phyloP scores from a whole-genome alignment of 2,797 vertebrate species.

The Apodemus agrarius region DNA sequence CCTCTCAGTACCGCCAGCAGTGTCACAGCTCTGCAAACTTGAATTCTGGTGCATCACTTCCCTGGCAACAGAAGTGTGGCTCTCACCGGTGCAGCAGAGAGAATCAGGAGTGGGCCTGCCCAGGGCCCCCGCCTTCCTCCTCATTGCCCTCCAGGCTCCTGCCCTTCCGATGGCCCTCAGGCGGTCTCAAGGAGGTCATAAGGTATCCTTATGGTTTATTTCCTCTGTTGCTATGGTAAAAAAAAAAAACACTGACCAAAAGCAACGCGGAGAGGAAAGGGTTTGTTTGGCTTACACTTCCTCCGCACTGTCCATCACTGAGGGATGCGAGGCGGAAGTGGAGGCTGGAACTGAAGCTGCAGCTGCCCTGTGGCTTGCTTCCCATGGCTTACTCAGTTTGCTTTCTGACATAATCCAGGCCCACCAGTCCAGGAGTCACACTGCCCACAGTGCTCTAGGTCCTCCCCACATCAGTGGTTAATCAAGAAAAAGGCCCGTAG shows the following conservation, averaged over 20 bases:
- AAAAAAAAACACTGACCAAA: background rate
- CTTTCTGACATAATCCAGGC: background rate
- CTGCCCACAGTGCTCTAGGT: background rate
- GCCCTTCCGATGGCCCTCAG: background rate
- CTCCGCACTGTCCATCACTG: background rate
- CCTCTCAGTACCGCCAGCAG: conserved; percentile 21
- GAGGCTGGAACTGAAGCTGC: background rate
- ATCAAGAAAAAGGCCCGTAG: background rate
- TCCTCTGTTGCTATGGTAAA: background rate
- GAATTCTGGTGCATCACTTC: background rate
- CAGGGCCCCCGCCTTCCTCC: background rate
- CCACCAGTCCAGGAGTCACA: background rate
- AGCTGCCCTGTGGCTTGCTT: background rate
- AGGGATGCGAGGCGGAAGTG: background rate
- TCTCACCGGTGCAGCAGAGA: background rate
- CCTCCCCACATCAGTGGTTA: background rate
- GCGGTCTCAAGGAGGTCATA: background rate
- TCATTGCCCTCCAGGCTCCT: accelerated
- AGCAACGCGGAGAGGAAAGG: background rate
- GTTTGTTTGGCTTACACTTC: background rate
- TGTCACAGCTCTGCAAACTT: background rate
- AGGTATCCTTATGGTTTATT: background rate
- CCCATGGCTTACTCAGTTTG: background rate
- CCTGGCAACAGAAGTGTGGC: background rate
- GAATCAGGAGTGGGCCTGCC: background rate